Percentiles rank a stretch among this genome's conserved stretches.
Evolutionary conservation across 2,888 invertebrate genomes (phyloP).

Genomic region (Melinaea menophilus): DNA sequence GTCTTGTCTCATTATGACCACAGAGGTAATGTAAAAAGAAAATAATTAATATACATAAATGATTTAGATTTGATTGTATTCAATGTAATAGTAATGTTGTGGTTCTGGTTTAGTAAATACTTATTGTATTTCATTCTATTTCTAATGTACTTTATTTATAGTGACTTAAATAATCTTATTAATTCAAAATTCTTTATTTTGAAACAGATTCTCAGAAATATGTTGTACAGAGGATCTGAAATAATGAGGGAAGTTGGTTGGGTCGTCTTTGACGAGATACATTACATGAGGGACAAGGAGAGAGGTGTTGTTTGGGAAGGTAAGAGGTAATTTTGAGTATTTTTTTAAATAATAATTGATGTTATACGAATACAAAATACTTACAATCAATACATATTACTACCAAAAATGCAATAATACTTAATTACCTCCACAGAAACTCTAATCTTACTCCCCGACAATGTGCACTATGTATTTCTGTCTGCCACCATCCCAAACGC

Average conservation of each 20-base stretch:
- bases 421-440: constrained; percentile 81
- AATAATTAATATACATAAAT: no score
- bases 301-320: constrained; percentile 99
- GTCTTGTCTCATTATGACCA: constrained; percentile 99
- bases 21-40: constrained; percentile 83
- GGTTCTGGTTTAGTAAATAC: no score
- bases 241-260: constrained; percentile 99
- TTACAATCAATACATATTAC: no score
- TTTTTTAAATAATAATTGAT: neutral
- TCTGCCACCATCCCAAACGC: constrained; percentile 99
- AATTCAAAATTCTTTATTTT: neutral
- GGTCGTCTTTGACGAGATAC: constrained; percentile 99
- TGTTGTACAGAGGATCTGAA: constrained; percentile 99
- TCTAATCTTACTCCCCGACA: constrained; percentile 96
- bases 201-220: constrained; percentile 93
- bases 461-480: constrained; percentile 98
- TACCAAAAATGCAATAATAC: neutral
- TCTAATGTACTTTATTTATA: neutral
- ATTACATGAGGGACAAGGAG: constrained; percentile 99
- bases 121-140: neutral
- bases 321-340: constrained; percentile 33
- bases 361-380: neutral
- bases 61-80: neutral
- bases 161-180: no score
- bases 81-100: neutral